Conservation (phyloP, 2,797 vertebrate species). For the Myoxocephalus aenaeus region DNA sequence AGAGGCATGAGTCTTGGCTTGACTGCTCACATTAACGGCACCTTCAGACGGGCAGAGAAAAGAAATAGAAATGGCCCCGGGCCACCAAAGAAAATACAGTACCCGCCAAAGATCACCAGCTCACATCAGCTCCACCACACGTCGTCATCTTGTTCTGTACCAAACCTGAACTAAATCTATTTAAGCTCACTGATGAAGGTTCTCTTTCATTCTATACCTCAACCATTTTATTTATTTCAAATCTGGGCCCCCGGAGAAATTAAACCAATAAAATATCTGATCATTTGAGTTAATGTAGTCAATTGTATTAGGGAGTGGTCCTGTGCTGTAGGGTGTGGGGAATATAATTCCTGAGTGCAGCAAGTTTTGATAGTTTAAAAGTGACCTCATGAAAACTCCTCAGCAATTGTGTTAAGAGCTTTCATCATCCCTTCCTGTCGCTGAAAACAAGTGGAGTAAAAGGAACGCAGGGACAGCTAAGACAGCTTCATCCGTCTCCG, state of each 20-base stretch:
- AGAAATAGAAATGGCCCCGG: slow-evolving; percentile 41
- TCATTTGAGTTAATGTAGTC: not conserved
- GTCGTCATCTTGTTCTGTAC: slow-evolving; percentile 25
- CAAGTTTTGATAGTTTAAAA: slow-evolving; percentile 27
- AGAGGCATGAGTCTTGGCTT: slow-evolving; percentile 36
- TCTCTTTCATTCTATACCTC: slow-evolving; percentile 2
- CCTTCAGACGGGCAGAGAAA: slow-evolving; percentile 19
- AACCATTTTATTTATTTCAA: slow-evolving; percentile 12
- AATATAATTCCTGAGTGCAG: not conserved
- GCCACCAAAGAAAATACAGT: slow-evolving; percentile 20
- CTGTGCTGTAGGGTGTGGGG: not conserved
- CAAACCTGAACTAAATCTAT: slow-evolving; percentile 13
- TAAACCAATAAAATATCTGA: not conserved
- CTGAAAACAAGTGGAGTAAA: slow-evolving; percentile 47
- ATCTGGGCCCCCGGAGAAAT: not conserved
- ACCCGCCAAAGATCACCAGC: slow-evolving; percentile 35
- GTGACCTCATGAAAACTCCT: slow-evolving; percentile 50
- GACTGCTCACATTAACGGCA: slow-evolving; percentile 43
- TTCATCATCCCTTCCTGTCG: slow-evolving; percentile 55
- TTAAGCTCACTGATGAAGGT: slow-evolving; percentile 15
- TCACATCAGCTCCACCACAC: slow-evolving; percentile 23
- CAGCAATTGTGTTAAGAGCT: slow-evolving; percentile 35
- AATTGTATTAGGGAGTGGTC: not conserved
- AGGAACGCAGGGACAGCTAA: slow-evolving; percentile 42
- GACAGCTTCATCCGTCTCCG: slow-evolving; percentile 67